phyloP scores from a whole-genome alignment of 2,888 invertebrate genomes.

The Cosmopolites sordidus region DNA sequence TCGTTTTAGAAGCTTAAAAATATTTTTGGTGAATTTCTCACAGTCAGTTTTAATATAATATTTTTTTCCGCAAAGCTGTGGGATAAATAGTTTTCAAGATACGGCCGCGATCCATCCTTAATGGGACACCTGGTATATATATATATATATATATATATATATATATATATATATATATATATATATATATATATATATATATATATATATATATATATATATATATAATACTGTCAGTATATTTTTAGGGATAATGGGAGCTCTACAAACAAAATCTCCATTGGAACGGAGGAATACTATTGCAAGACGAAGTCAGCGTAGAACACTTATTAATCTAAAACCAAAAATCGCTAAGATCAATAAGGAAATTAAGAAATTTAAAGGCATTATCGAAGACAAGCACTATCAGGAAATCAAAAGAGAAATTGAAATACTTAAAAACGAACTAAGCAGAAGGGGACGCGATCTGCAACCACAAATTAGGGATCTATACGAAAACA shows the following conservation, averaged over 20 bases:
- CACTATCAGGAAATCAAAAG: constrained; percentile 26
- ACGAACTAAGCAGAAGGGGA: constrained; percentile 25
- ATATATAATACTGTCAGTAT: no score
- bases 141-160: no score
- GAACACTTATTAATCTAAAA: constrained; percentile 31
- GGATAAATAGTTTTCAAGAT: no score
- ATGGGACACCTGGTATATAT: no score
- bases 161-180: no score
- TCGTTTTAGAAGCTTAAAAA: no score
- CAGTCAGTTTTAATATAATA: no score
- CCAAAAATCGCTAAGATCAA: constrained; percentile 29
- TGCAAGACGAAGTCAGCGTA: constrained; percentile 32
- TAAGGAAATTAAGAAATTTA: constrained; percentile 33
- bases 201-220: no score
- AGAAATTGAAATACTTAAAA: constrained; percentile 28
- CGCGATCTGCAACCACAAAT: constrained; percentile 34
- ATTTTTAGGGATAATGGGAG: constrained; percentile 29
- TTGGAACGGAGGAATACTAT: constrained; percentile 35
- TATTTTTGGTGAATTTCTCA: no score
- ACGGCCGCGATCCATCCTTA: no score
- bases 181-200: no score
- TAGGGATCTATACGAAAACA: constrained; percentile 28
- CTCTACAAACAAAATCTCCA: constrained; percentile 31
- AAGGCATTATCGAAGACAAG: constrained; percentile 29
- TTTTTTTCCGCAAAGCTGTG: no score